A percentile compares a stretch with the other conserved stretches of the same genome.
Conservation (phyloP, 2,113 vertebrate genomes). For the Ramphastos sulfuratus region DNA sequence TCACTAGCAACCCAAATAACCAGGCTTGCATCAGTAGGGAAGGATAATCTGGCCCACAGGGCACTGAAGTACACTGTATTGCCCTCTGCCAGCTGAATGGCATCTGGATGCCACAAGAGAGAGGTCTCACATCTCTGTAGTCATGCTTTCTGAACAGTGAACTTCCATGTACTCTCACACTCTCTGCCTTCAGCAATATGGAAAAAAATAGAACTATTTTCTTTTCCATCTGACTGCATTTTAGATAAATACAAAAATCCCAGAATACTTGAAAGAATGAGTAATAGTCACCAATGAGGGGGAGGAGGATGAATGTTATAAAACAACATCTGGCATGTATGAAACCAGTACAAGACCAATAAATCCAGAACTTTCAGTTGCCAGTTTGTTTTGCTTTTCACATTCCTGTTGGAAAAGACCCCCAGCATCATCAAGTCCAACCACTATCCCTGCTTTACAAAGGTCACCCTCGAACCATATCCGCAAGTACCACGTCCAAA, state of each 20-base stretch:
- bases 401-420: too few species aligned
- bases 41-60: background rate
- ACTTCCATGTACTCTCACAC: background rate
- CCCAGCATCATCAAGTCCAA: too few species aligned
- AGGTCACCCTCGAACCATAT: too few species aligned
- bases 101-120: background rate
- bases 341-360: conserved; percentile 23
- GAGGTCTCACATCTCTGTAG: background rate
- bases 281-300: conserved; percentile 57
- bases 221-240: conserved; percentile 4
- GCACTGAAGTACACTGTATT: background rate
- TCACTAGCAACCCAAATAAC: background rate
- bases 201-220: background rate
- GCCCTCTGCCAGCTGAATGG: background rate
- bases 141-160: background rate
- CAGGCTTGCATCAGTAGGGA: background rate
- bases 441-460: too few species aligned
- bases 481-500: too few species aligned
- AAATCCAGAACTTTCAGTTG: conserved; percentile 18
- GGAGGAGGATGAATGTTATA: conserved; percentile 56
- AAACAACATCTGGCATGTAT: conserved; percentile 45
- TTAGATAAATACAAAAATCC: conserved; percentile 44
- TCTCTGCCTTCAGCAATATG: background rate
- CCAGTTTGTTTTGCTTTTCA: background rate
- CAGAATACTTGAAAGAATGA: conserved; percentile 48